A percentile compares a stretch with the other conserved stretches of the same genome.
Conservation (phyloP, 2,797 vertebrate genomes). For the Nothura maculosa region DNA sequence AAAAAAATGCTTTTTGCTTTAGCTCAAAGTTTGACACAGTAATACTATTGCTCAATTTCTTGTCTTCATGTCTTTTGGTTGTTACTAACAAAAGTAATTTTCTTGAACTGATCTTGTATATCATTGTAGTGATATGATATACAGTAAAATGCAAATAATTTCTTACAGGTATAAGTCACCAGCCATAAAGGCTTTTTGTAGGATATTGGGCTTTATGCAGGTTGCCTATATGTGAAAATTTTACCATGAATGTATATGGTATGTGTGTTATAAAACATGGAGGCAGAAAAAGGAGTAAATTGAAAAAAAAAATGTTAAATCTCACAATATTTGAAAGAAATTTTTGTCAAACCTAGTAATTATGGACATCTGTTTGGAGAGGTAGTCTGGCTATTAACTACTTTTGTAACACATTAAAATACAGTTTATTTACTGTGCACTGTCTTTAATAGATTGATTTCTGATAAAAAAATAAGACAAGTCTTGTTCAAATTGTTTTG, state of each 20-base stretch:
- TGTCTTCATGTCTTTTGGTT: conserved; percentile 5
- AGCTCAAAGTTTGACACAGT: conserved; percentile 58
- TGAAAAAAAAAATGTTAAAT: conserved; percentile 25
- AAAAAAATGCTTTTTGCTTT: conserved; percentile 73
- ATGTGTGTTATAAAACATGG: neutral
- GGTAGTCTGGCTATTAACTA: neutral
- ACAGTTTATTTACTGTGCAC: conserved; percentile 38
- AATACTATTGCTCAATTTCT: conserved; percentile 41
- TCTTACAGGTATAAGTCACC: neutral
- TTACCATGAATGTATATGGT: neutral
- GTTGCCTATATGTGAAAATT: neutral
- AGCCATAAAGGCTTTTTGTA: neutral
- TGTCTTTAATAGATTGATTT: conserved; percentile 25
- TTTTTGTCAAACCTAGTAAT: neutral
- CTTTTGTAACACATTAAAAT: conserved; percentile 49
- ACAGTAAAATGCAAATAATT: neutral
- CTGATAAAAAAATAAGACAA: conserved; percentile 3
- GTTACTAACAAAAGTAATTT: neutral
- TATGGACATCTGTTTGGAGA: neutral
- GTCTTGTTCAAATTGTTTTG: neutral
- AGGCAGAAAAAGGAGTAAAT: neutral
- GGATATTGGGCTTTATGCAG: neutral
- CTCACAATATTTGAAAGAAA: neutral
- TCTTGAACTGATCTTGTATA: neutral
- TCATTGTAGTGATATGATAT: neutral